Evolutionary conservation across 2,113 vertebrate species (phyloP), one percentile per base, ranked within the genome.

Genomic region (Pseudopipra pipra): DNA sequence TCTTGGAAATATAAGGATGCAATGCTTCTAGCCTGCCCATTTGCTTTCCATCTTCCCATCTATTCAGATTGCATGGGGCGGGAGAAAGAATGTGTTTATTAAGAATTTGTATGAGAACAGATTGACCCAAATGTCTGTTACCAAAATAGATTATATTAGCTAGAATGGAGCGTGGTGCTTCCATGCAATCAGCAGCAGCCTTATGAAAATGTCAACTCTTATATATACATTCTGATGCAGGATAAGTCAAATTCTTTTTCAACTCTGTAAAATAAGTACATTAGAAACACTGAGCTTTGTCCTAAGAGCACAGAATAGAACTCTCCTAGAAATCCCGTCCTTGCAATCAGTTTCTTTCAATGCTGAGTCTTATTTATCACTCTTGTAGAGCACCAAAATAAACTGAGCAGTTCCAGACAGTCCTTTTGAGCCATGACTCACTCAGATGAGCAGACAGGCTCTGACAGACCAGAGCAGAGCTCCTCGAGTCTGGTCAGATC

Each of bases 51-150:
- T 90, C 94, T 89, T 28, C 58, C 70, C 77, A 67, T 90, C 63
- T 77, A 80, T 91, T 95, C 78, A 88, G 80, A 46, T 37, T 89
- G 49, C 44, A 78, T 21, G 23, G 58, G 33, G 65, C 47, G 17
- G 37, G 44, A 62, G 56, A 41, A 92, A 76, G 51, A 95, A 91
- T 56, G 68, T 88, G 58, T 95, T 96, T 97, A 95, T 96, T 96
- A 97, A 95, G 93, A 97, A 94, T 95, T 96, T 96, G 58, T 95
- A 91, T 91, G 93, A 95, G 96, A 96, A 95, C 95, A 97, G 91
- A 95, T 95, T 97, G 96, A 97, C 95, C 95, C 95, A 97, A 97
- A 97, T 97, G 91, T 91, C 93, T 95, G 90, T 81, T 89, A 97
- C 74, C 84, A 88, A 96, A 96, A 97, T 93, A 90, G 73, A 95